Conservation (phyloP, 2,888 invertebrate genomes). For the Lumbricus terrestris region DNA sequence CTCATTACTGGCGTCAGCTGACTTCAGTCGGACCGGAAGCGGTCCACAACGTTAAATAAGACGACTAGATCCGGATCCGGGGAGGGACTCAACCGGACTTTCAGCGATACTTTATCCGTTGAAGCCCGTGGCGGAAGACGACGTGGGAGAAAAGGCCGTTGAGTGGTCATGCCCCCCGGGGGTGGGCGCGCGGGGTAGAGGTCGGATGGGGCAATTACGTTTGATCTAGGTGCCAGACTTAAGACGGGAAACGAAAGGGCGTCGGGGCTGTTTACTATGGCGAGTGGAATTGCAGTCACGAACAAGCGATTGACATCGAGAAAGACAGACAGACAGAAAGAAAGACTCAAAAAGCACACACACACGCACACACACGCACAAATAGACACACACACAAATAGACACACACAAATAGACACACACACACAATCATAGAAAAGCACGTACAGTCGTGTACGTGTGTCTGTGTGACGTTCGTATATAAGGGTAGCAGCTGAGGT, state of each 20-base stretch:
- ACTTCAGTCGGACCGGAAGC: not conserved
- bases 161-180: not conserved
- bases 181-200: too few relatives aligned
- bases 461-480: not conserved
- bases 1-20: not conserved
- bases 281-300: not conserved
- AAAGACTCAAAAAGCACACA: too few relatives aligned
- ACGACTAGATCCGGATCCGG: not conserved
- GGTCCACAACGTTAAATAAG: not conserved
- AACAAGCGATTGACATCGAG: not conserved
- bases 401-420: too few relatives aligned
- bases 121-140: not conserved
- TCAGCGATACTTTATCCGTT: not conserved
- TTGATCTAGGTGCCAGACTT: not conserved
- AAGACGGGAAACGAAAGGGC: not conserved
- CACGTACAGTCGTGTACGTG: not conserved
- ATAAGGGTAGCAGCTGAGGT: not conserved
- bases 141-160: not conserved
- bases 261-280: not conserved
- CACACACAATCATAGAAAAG: not conserved
- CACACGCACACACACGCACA: too few relatives aligned
- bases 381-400: too few relatives aligned
- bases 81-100: not conserved
- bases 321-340: not conserved
- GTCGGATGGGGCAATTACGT: not conserved